These are phyloP conservation scores for Tympanuchus pallidicinctus DNA, from an alignment of 2,113 vertebrate species.

Conservation along the genomic window DNA sequence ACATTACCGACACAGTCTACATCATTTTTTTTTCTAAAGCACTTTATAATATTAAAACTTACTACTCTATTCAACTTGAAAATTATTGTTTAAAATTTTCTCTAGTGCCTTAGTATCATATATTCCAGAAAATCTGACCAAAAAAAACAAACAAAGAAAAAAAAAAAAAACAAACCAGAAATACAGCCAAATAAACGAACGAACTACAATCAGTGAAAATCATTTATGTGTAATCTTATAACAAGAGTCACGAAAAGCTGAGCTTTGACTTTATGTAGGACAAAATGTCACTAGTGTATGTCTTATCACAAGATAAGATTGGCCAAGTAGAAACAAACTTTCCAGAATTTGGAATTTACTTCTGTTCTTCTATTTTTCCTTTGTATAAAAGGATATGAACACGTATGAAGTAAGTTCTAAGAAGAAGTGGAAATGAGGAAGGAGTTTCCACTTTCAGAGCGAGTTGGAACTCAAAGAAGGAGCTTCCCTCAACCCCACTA, in stretches of 20 bases:
- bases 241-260: not conserved
- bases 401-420: not conserved
- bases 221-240: not conserved
- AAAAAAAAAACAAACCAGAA: not conserved
- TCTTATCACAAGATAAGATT: not conserved
- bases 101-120: not conserved
- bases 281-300: not conserved
- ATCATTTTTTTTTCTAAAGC: not conserved
- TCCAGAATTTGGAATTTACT: not conserved
- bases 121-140: not conserved
- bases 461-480: not conserved
- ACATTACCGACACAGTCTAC: not conserved
- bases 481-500: not conserved
- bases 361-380: not conserved
- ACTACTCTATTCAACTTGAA: not conserved
- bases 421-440: not conserved
- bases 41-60: not conserved
- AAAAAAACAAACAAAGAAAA: not conserved
- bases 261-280: not conserved
- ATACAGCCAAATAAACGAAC: not conserved
- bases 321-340: not conserved
- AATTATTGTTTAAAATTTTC: not conserved
- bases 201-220: not conserved
- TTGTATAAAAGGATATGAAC: not conserved
- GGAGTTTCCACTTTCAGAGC: not conserved